These are phyloP conservation scores for Sternarchorhynchus goeldii DNA, from an alignment of 2,797 vertebrate species.

Conservation along the genomic window DNA sequence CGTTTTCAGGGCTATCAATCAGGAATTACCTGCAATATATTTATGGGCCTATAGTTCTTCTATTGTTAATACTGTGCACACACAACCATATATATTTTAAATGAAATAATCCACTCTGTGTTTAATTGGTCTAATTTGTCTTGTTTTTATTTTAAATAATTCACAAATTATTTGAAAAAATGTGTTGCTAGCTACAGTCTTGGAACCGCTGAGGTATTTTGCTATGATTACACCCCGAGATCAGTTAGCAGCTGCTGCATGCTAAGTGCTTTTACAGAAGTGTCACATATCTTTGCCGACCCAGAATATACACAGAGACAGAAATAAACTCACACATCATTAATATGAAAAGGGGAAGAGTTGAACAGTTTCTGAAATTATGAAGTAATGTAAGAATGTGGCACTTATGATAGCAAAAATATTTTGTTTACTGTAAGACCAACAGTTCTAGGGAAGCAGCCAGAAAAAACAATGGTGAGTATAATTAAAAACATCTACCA, in stretches of 20 bases:
- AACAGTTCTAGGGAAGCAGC: constrained; percentile 1
- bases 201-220: too few relatives aligned
- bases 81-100: too few relatives aligned
- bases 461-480: not conserved
- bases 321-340: not conserved
- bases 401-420: constrained; percentile 22
- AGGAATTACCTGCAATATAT: too few relatives aligned
- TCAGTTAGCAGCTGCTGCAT: constrained; percentile 8
- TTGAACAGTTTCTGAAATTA: constrained; percentile 10
- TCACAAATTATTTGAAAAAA: too few relatives aligned
- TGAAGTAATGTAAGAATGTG: constrained; percentile 28
- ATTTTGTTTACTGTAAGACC: constrained; percentile 25
- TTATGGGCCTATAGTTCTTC: too few relatives aligned
- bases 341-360: not conserved
- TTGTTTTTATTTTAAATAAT: too few relatives aligned
- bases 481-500: not conserved
- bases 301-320: not conserved
- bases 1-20: too few relatives aligned
- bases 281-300: not conserved
- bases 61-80: too few relatives aligned
- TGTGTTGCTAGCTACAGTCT: too few relatives aligned
- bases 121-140: too few relatives aligned
- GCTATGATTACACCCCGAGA: not conserved
- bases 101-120: too few relatives aligned
- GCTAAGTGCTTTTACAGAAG: not conserved